These are phyloP conservation scores for Manis crassicaudata DNA, from an alignment of 2,797 vertebrate species.

Conservation along the genomic window DNA sequence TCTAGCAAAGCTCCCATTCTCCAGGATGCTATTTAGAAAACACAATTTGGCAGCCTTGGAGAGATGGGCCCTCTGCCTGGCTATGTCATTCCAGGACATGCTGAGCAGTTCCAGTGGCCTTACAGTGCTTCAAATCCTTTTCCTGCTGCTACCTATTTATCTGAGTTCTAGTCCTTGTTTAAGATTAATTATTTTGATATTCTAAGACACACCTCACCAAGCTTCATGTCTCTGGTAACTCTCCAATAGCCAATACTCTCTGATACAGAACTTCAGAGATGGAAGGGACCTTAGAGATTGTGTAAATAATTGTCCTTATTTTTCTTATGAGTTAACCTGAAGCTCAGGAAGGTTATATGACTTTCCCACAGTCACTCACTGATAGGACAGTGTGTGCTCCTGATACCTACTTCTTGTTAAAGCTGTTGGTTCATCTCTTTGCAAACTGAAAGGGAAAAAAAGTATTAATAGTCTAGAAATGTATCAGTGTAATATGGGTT, in stretches of 20 bases:
- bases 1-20: background rate
- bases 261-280: background rate
- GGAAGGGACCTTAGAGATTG: background rate
- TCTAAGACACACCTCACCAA: background rate
- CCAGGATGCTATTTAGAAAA: background rate
- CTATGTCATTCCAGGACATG: background rate
- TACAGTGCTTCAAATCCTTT: background rate
- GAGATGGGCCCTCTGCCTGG: background rate
- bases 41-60: background rate
- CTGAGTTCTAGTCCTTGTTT: background rate
- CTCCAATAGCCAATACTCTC: background rate
- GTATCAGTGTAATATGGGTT: background rate
- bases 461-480: background rate
- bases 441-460: background rate
- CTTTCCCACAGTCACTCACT: background rate
- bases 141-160: background rate
- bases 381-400: background rate
- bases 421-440: background rate
- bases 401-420: background rate
- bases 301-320: background rate
- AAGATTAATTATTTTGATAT: conserved; percentile 21
- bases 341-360: background rate
- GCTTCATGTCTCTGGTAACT: background rate
- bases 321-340: background rate
- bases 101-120: background rate